A percentile compares a stretch with the other conserved stretches of the same genome.
Evolutionary conservation across 35 echinoderm and acorn worm genomes (phyloP).

Genomic region (Chiridota heheva): DNA sequence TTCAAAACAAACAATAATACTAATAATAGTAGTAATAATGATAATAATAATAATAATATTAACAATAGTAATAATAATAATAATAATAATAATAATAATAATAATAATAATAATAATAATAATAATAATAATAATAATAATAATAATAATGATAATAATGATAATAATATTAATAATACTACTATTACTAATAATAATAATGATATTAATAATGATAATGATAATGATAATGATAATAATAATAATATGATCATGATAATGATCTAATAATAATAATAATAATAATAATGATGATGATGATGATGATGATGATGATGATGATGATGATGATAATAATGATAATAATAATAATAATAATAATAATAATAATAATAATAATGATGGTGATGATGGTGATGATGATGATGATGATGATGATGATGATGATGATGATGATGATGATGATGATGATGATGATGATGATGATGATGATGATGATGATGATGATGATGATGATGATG

Average conservation of each 20-base stretch:
- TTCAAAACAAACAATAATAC: no score
- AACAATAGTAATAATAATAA: slow-evolving; percentile 9
- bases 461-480: no score
- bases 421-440: background rate
- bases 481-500: no score
- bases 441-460: background rate
- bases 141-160: no score
- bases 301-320: slow-evolving; percentile 5
- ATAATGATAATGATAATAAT: slow-evolving; percentile 1
- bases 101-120: no score
- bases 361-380: slow-evolving; percentile 8
- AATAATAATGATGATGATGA: background rate
- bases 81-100: no score
- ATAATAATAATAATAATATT: background rate
- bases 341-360: slow-evolving; percentile 9
- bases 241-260: slow-evolving; percentile 7
- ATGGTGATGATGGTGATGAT: slow-evolving; percentile 5
- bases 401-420: background rate
- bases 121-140: no score
- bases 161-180: no score
- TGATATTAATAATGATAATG: no score
- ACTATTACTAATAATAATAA: no score
- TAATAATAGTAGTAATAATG: no score
- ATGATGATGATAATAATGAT: slow-evolving; percentile 7
- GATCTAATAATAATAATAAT: no score